Evolutionary conservation across 2,113 vertebrate genomes (phyloP), one percentile per base, ranked within the genome.

Genomic region (Spea multiplicata): DNA sequence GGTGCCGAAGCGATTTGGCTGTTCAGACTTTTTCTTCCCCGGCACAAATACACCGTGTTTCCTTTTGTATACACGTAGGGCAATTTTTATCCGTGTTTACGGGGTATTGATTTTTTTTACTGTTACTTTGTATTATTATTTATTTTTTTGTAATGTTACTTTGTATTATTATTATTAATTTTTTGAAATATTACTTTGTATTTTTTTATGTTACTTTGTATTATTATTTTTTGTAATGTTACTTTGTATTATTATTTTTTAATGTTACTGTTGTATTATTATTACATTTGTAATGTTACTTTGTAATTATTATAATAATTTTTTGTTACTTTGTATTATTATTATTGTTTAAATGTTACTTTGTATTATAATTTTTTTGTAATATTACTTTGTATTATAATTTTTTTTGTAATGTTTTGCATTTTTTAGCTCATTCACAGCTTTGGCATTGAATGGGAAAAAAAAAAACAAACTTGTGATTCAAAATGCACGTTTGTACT

Each of bases 31-130:
- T 8, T 64, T 69, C 6, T 53, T 59, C 13, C 4, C 16, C 13
- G 30, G 61, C 45, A 69, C 45, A 61, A 44, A 75, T 12, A 45
- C 16, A 12, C n/a, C 8, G 47, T 49, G 52, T 44, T 13, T n/a
- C 44, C 66, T 76, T 76, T 69, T n/a, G 45, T 68, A 16, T 3
- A 12, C 30, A 10, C 49, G 57, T 57, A 69, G 65, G 30, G 66
- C n/a, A 8, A 13, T 46, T 69, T 76, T 76, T 69, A 76, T 76
- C 66, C 57, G 14, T 46, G 8, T 5, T 64, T 30, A 6, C 61
- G 30, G 61, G 61, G 61, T 17, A 64, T 6, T 13, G 61, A 6
- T 64, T 64, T 17, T 64, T 64, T 59, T 13, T 59, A 59, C 4
- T 59, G 30, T 30, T 30, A 30, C 30, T 30, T 30, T 30, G 30